Base-by-base conservation (phyloP, 2,888 invertebrate species). In the Eurytoma adleriae region DNA sequence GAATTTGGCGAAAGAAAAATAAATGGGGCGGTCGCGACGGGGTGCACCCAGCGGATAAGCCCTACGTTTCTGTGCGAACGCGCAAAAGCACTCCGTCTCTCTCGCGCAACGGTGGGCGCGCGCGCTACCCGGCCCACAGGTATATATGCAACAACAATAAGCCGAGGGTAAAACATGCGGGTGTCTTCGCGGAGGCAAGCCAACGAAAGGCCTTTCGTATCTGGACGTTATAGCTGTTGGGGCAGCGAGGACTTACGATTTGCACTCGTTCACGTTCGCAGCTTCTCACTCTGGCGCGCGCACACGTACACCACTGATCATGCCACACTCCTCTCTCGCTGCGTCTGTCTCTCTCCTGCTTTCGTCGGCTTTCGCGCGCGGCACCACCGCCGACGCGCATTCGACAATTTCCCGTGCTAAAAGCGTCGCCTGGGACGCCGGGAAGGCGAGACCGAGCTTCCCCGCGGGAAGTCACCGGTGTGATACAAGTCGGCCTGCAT, bases 311-410 rank as follows among this genome's bases (percentile, higher is more conserved):
- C 40, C 40, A 40, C 40, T 40, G 10, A 40, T 40, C 40, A 10
- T 40, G 64, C 71, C 30, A 72, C 67, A 72, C 72, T 48, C 68
- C 16, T n/a, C 57, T 24, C 66, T 7, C 57, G 62, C 54, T 71
- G 57, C 40, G 40, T 40, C 40, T 10, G 40, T 40, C 40, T 40
- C 40, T 40, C 40, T 40, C 40, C 40, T 10, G 40, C 40, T 10
- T 40, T 40, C 40, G 40, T 40, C 40, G 40, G 40, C 40, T 40
- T 90, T 90, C 90, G 90, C 89, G 89, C 89, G 89, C 89, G 88
- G 87, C 50, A 56, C 20, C 30, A 27, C 73, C 85, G 89, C 85
- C 87, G 86, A 88, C 87, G 66, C 88, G 87, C 85, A 87, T 87
- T 87, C 87, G 86, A 86, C 86, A 88, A 88, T 89, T 88, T 86